Evolutionary conservation across 2,888 invertebrate species (phyloP), one percentile per base, ranked within the genome.

Genomic region (Drosophila quinaria): DNA sequence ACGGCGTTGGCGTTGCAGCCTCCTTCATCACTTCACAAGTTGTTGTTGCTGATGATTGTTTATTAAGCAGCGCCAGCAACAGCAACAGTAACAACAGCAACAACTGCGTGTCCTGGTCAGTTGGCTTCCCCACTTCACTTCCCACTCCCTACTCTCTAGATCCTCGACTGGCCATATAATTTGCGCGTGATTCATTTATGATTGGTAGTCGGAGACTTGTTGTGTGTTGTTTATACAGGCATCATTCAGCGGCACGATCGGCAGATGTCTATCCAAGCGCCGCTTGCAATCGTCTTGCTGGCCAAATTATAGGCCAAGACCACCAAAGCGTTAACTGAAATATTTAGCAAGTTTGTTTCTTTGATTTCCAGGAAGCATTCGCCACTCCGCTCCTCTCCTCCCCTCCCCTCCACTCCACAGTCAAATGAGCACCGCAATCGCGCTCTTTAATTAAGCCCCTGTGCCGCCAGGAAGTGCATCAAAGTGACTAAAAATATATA

Each of bases 291-390:
- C 81, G 79, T 70, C 78, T 74, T 17, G 85, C 41, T n/a, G 22
- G 22, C 15, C 89, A 89, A 90, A 90, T 90, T 88, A 90, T 89
- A 88, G 87, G 83, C 84, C 81, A 80, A 84, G 89, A 90, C 90
- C 90, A 89, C 82, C 85, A 90, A 84, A 84, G 86, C 87, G 87
- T 87, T 87, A 90, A 90, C 85, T 84, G 82, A 90, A 87, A 89
- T 89, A 87, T 87, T 89, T 90, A 87, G 88, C 90, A 77, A 90
- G 87, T 90, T 87, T 90, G 89, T 85, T 90, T 90, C 88, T 89
- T 85, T 85, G 82, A 89, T 89, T 87, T 90, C 90, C 89, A 87
- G 89, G 90, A 87, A 86, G 88, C 75, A 70, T 37, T 15, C n/a
- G 4, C 29, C 17, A 4, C 8, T 8, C 22, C 15, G 6, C 1